phyloP scores from a whole-genome alignment of 1,140 invertebrate species.

The Drosophila bocqueti region DNA sequence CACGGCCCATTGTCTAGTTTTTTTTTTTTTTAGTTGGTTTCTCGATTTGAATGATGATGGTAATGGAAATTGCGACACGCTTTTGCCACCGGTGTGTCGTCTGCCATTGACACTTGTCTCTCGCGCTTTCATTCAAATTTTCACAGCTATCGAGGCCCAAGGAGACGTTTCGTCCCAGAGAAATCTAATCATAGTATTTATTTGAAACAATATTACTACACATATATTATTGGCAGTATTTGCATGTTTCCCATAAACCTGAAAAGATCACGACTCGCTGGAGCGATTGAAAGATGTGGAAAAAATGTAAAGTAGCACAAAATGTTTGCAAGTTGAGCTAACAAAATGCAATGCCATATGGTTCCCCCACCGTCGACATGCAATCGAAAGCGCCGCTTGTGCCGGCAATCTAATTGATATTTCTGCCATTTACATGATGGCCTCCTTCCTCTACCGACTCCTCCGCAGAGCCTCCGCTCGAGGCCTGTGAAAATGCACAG shows the following conservation, averaged over 20 bases:
- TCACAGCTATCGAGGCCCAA: constrained; percentile 15
- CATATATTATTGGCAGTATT: neutral
- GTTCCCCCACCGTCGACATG: constrained; percentile 23
- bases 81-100: constrained; percentile 51
- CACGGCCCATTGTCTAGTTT: constrained; percentile 58
- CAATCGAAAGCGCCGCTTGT: constrained; percentile 45
- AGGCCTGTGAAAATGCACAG: constrained; percentile 57
- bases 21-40: constrained; percentile 6
- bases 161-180: neutral
- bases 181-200: neutral
- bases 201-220: neutral
- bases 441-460: neutral
- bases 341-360: constrained; percentile 30
- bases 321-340: constrained; percentile 52
- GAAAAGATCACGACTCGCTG: neutral
- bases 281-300: constrained; percentile 22
- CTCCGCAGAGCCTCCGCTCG: neutral
- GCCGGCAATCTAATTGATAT: constrained; percentile 69
- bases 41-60: constrained; percentile 48
- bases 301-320: constrained; percentile 67
- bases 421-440: constrained; percentile 58
- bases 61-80: constrained; percentile 76
- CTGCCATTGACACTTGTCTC: constrained; percentile 67
- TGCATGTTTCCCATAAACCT: constrained; percentile 6
- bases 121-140: constrained; percentile 74